Percentiles rank a stretch among this genome's conserved stretches.
These are phyloP conservation scores for Spinibarbus caldwelli DNA, from an alignment of 2,797 vertebrate species.

Conservation along the genomic window DNA sequence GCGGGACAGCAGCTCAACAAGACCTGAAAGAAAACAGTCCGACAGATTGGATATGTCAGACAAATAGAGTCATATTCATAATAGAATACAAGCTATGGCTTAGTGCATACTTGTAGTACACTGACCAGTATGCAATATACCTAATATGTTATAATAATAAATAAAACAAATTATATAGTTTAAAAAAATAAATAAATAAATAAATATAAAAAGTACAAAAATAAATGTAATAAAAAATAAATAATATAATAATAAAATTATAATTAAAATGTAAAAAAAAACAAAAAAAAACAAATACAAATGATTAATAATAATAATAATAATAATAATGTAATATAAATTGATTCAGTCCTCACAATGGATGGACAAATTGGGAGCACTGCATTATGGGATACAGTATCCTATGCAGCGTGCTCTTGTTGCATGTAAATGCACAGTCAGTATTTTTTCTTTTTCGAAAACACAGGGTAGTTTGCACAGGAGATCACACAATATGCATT, in stretches of 20 bases:
- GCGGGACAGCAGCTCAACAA: conserved; percentile 90
- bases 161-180: background rate
- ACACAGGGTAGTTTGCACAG: background rate
- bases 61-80: background rate
- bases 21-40: conserved; percentile 70
- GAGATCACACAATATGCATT: background rate
- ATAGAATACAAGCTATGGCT: background rate
- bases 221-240: background rate
- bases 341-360: background rate
- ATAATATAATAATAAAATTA: background rate
- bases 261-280: background rate
- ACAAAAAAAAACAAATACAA: background rate
- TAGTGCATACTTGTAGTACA: background rate
- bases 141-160: background rate
- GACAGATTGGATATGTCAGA: no score
- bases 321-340: background rate
- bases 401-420: no score
- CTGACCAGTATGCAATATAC: background rate
- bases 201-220: background rate
- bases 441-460: background rate
- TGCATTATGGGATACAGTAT: background rate
- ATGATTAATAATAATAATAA: background rate
- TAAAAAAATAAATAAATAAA: background rate
- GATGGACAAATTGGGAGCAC: background rate
- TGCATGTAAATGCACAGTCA: background rate